Percentiles rank a stretch among this genome's conserved stretches.
Evolutionary conservation across 2,797 vertebrate species (phyloP).

Genomic region (Alauda arvensis): DNA sequence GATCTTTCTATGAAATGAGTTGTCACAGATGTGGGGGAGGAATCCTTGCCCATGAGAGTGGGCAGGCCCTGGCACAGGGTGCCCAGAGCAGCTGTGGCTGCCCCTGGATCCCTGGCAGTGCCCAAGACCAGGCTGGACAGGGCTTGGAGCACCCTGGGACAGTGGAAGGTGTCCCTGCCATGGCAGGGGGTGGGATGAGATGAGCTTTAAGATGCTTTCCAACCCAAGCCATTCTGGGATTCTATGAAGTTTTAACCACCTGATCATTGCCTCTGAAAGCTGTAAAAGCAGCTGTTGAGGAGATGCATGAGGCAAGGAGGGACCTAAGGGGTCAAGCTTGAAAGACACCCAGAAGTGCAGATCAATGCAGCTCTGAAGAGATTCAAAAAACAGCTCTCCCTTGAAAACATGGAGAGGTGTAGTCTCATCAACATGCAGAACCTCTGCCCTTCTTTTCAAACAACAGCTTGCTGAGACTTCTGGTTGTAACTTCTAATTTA

Average conservation of each 20-base stretch:
- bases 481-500: not conserved
- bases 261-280: not conserved
- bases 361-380: not conserved
- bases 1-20: not conserved
- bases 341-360: not conserved
- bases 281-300: not conserved
- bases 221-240: not conserved
- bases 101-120: not conserved
- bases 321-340: not conserved
- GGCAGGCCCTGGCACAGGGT: not conserved
- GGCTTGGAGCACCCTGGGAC: fast-evolving
- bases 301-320: not conserved
- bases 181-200: not conserved
- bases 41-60: fast-evolving
- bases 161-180: not conserved
- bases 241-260: not conserved
- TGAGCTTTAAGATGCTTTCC: not conserved
- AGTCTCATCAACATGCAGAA: not conserved
- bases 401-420: not conserved
- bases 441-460: not conserved
- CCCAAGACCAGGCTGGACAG: fast-evolving
- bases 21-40: not conserved
- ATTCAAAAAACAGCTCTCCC: not conserved
- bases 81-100: not conserved
- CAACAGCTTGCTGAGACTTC: not conserved